Evolutionary conservation across 2,113 vertebrate species (phyloP).

Genomic region (Sterrhoptilus dennistouni): DNA sequence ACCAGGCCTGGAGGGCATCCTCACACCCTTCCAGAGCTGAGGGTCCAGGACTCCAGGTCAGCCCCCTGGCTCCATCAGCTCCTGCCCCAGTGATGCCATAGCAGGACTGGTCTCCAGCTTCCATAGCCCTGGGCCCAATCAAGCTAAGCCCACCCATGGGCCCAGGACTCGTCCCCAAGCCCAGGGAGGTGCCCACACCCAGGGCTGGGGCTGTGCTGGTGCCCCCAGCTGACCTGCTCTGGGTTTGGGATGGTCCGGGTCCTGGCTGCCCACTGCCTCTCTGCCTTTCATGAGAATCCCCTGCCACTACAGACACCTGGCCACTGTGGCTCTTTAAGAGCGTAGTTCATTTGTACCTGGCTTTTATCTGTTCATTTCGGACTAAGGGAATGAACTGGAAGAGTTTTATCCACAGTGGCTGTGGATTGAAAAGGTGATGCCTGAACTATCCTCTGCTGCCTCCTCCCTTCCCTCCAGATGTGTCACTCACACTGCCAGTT

Average conservation of each 20-base stretch:
- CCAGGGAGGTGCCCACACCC: background rate
- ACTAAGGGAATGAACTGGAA: background rate
- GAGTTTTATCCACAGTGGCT: background rate
- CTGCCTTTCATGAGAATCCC: background rate
- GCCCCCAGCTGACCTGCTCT: background rate
- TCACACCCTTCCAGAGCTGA: background rate
- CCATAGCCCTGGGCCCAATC: background rate
- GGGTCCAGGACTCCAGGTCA: background rate
- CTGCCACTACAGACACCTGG: accelerated
- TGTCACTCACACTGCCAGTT: background rate
- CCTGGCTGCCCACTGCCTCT: background rate
- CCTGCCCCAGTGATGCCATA: accelerated
- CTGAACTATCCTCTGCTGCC: background rate
- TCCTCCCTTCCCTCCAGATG: background rate
- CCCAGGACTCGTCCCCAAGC: accelerated
- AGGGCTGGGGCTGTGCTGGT: background rate
- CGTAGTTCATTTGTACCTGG: background rate
- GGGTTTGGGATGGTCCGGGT: background rate
- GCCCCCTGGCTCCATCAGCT: background rate
- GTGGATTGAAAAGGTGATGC: background rate
- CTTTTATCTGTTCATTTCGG: background rate
- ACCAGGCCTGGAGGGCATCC: background rate
- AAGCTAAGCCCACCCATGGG: accelerated
- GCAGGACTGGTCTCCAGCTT: accelerated
- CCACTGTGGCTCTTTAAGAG: background rate